Conservation (phyloP, 2,888 invertebrate species). For the Drosophila greeni region DNA sequence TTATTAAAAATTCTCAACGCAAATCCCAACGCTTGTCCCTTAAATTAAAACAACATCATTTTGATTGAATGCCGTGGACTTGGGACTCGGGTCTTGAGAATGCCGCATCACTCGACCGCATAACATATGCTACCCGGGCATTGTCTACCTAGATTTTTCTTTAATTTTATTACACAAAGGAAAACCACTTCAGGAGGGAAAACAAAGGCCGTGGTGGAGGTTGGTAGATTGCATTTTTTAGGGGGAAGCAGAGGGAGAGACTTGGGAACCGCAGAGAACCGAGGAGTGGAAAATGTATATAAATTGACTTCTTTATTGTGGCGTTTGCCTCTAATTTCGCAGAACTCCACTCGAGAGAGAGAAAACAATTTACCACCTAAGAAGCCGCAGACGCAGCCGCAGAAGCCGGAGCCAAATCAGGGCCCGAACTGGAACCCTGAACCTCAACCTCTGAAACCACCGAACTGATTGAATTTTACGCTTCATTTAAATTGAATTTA, state of each 20-base stretch:
- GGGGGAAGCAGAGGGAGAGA: not conserved
- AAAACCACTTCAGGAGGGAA: constrained; percentile 59
- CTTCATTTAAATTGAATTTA: constrained; percentile 76
- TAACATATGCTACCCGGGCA: constrained; percentile 63
- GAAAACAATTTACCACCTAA: constrained; percentile 70
- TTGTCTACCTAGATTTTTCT: constrained; percentile 61
- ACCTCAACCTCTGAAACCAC: constrained; percentile 29
- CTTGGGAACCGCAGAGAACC: constrained; percentile 48
- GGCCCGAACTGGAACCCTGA: constrained; percentile 22
- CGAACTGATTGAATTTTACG: constrained; percentile 74
- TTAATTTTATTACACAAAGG: constrained; percentile 63
- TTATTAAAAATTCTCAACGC: constrained; percentile 75
- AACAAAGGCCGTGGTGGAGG: constrained; percentile 48
- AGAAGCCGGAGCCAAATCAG: constrained; percentile 44
- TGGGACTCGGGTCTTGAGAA: constrained; percentile 17
- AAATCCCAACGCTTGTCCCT: constrained; percentile 58
- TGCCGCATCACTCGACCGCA: constrained; percentile 46
- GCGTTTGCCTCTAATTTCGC: constrained; percentile 68
- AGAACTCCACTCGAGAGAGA: constrained; percentile 52
- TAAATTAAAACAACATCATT: constrained; percentile 75
- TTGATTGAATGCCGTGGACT: constrained; percentile 65
- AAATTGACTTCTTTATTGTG: constrained; percentile 75
- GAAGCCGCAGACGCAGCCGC: constrained; percentile 65
- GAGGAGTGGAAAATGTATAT: constrained; percentile 71
- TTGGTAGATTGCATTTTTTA: constrained; percentile 68